Base-by-base conservation (phyloP, 2,888 invertebrate species). In the Pseudococcus jackbeardsleyi region DNA sequence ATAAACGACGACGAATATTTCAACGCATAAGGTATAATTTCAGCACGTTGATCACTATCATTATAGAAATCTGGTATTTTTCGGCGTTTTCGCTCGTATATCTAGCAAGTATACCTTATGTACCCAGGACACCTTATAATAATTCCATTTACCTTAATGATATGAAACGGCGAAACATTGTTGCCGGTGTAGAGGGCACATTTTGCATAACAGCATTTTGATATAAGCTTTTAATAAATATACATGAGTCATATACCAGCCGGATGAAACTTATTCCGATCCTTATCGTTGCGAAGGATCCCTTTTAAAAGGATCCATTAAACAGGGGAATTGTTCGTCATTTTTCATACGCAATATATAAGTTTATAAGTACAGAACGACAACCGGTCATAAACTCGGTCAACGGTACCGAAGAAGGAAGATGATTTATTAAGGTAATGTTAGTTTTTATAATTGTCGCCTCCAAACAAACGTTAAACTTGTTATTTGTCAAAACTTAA, bases 61-160 rank as follows among this genome's bases (percentile, higher is more conserved):
- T 79, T 79, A 79, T 17, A 79, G n/a, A 79, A 79, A 79, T 79
- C 42, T 79, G 79, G 39, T 46, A 79, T 79, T 79, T 79, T 72
- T 72, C 72, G 33, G 15, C 33, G 17, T 17, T 26, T 33, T 17
- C 72, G 59, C 19, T 19, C 19, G 59, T 54, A 59, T 59, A 59
- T 19, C n/a, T n/a, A 19, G 19, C 26, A 33, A 72, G 33, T 72
- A 22, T 8, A 26, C 68, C 54, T 15, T 54, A 15, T 54, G 19
- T n/a, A 59, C 5, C 5, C 8, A 8, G 19, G 33, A 17, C 33
- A 72, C 42, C 79, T 79, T 79, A 79, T 79, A 79, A 79, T 79
- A 79, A 79, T 79, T 79, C 79, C 79, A 79, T 79, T 79, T 79
- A 79, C 79, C 79, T 79, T 79, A 79, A 79, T 79, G 79, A 79